Base-by-base conservation (phyloP, 1,140 invertebrate genomes). In the Sinonovacula constricta region DNA sequence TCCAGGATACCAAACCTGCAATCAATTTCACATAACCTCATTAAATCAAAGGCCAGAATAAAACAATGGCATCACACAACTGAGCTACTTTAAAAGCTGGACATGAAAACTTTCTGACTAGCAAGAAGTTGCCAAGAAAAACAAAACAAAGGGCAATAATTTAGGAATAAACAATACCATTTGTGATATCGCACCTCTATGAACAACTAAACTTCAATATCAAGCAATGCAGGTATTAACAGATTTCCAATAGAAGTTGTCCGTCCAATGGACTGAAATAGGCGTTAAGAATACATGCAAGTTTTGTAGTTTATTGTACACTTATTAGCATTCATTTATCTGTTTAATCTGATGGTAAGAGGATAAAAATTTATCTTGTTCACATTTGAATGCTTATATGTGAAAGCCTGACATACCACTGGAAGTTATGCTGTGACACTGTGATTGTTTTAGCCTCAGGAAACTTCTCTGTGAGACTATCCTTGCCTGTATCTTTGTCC, bases 401-500 rank as follows among this genome's bases (percentile, higher is more conserved):
- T n/a, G n/a, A n/a, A n/a, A n/a, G 51, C 26, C n/a, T n/a, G n/a
- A 53, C 36, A 10, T 63, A 74, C 71, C 71, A 74, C 26, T 74
- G 71, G 60, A 74, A 74, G 71, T 74, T 74, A 22, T 74, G 60
- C 22, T 74, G 71, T 63, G 59, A 49, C 0, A 74, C 18, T 3
- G 59, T 63, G n/a, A 74, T 74, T n/a, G 53, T 60, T 31, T 74
- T 74, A 10, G 71, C 71, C n/a, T 74, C 71, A n/a, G 71, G 71
- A 31, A 65, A 74, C n/a, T 65, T 65, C 30, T 74, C 71, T 33
- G 14, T 45, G 15, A 74, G 60, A 51, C 60, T 62, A n/a, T 36
- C 71, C 31, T 62, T 60, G 4, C 71, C 71, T 59, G 71, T 74
- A 28, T 74, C 71, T 33, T 74, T 74, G 31, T 74, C 71, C 14